Evolutionary conservation across 1,140 invertebrate genomes (phyloP).

Genomic region (Oedothorax gibbosus): DNA sequence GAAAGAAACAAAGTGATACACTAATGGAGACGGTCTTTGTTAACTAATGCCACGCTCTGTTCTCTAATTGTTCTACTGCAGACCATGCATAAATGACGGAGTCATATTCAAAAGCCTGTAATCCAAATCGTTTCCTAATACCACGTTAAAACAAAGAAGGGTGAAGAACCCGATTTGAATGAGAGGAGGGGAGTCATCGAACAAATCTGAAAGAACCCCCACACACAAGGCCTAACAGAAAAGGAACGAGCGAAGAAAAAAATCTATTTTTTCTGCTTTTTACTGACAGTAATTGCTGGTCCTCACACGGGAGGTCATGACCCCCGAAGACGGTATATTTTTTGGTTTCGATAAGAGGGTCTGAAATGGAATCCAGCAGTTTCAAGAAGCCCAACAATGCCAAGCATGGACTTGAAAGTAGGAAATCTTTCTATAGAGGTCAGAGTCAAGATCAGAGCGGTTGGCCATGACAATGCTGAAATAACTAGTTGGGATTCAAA

Average conservation of each 20-base stretch:
- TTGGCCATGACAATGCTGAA: conserved; percentile 37
- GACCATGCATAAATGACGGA: no score
- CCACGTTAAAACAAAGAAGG: conserved; percentile 23
- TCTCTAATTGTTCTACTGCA: no score
- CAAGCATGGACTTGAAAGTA: background rate
- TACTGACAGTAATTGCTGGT: conserved; percentile 53
- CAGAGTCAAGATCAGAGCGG: conserved; percentile 12
- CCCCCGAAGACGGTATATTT: conserved; percentile 24
- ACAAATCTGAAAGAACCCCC: conserved; percentile 17
- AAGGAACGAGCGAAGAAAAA: background rate
- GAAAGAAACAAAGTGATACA: no score
- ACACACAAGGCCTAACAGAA: background rate
- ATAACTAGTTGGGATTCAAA: conserved; percentile 45
- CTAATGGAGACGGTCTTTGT: no score
- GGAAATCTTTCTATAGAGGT: conserved; percentile 22
- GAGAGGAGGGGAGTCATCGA: conserved; percentile 2
- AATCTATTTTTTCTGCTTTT: background rate
- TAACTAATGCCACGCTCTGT: no score
- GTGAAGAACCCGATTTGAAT: conserved; percentile 39
- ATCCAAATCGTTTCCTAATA: conserved; percentile 31
- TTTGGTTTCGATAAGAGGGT: conserved; percentile 6
- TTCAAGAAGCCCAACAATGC: conserved; percentile 11
- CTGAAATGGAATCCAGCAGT: conserved; percentile 19
- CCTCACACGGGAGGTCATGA: conserved; percentile 37
- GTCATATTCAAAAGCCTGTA: background rate